Base-by-base conservation (phyloP, 2,888 invertebrate species). In the Epirrita christyi region DNA sequence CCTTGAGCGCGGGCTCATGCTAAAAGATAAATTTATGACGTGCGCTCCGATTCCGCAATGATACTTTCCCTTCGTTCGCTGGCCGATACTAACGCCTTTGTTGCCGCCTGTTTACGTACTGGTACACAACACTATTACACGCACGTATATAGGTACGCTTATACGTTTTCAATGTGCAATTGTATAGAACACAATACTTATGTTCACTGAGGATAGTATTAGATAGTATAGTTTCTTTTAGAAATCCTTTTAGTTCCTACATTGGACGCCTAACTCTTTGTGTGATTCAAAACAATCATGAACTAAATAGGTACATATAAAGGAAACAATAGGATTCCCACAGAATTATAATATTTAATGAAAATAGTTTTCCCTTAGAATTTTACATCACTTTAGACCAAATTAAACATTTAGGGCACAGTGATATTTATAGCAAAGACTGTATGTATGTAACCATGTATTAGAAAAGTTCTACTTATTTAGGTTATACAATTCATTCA, bases 1-100 rank as follows among this genome's bases (percentile, higher is more conserved):
- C 88, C 88, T 88, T 86, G 88, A 77, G 73, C 77, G 68, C 72
- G 73, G 68, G 56, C 75, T 67, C 73, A 70, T 80, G 80, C 80
- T 75, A 79, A 75, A 77, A 76, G 68, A 64, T 64, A 69, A 44
- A 44, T 36, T 49, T 36, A 41, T 70, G 72, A 70, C 75, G 72
- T 71, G 71, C 68, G 63, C 67, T 62, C 29, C 63, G 70, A 72
- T 78, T 80, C 76, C 76, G 78, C 78, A 78, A 74, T 68, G 78
- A 76, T 71, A 76, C 83, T 83, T 83, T 83, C 82, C 76, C 81
- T 80, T 80, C 62, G 68, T 68, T 8, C 32, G 32, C 64, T 61
- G 66, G 57, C 47, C 60, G 64, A 67, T 68, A 72, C 65, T 59
- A 59, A 66, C 68, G 55, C 59, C 66, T 61, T 61, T 63, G 66